Evolutionary conservation across 1,140 invertebrate genomes (phyloP).

Genomic region (Trigoniulus corallinus): DNA sequence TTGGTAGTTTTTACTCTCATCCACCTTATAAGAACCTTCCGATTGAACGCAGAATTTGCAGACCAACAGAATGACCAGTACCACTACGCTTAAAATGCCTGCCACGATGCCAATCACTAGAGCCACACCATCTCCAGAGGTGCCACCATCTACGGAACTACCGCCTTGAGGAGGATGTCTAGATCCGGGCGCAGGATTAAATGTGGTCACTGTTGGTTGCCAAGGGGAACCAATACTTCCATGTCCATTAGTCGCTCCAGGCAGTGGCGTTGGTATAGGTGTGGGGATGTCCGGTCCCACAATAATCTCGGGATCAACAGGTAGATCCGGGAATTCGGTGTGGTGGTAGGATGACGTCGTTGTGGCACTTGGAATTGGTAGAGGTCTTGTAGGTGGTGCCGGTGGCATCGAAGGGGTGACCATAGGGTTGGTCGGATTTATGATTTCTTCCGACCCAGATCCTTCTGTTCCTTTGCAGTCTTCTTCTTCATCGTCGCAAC

Average conservation of each 20-base stretch:
- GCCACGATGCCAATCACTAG: slow-evolving; percentile 79
- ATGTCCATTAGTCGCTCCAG: no score
- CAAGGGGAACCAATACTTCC: no score
- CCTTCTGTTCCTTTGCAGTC: slow-evolving; percentile 16
- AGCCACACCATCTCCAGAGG: slow-evolving; percentile 24
- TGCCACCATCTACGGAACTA: not conserved
- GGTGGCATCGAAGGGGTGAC: slow-evolving; percentile 18
- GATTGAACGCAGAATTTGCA: slow-evolving; percentile 73
- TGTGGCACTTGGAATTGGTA: slow-evolving; percentile 8
- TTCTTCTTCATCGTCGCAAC: slow-evolving; percentile 19
- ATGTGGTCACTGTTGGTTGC: slow-evolving; percentile 8
- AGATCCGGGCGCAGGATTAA: slow-evolving; percentile 9
- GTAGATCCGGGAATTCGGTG: slow-evolving; percentile 4
- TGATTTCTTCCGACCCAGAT: slow-evolving; percentile 16
- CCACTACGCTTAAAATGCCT: slow-evolving; percentile 74
- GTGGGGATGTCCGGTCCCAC: no score
- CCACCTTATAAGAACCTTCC: slow-evolving; percentile 76
- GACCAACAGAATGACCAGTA: slow-evolving; percentile 74
- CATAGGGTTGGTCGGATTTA: slow-evolving; percentile 11
- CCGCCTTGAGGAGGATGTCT: slow-evolving; percentile 9
- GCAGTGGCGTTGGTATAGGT: slow-evolving; percentile 4
- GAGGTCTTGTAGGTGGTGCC: slow-evolving; percentile 12
- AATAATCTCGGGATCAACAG: slow-evolving; percentile 4
- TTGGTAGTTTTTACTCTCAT: slow-evolving; percentile 44
- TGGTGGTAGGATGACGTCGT: no score